phyloP scores from a whole-genome alignment of 1,140 invertebrate species.

The Pemphigus obesinymphae region DNA sequence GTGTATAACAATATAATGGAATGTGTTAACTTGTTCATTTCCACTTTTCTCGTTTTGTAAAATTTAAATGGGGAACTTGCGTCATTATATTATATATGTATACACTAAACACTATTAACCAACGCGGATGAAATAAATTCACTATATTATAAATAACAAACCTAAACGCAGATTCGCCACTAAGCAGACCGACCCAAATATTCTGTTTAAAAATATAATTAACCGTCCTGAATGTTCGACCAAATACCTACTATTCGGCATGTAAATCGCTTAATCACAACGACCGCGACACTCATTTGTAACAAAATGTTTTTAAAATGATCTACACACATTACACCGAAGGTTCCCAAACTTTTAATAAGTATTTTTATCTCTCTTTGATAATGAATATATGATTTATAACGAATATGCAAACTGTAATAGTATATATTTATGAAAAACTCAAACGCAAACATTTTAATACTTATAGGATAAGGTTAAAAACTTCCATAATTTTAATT shows the following conservation, averaged over 20 bases:
- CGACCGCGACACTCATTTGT: too few relatives aligned
- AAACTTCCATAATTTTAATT: too few relatives aligned
- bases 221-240: neutral
- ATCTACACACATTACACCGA: too few relatives aligned
- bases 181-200: neutral
- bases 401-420: too few relatives aligned
- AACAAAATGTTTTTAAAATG: too few relatives aligned
- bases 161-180: neutral
- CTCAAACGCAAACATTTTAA: too few relatives aligned
- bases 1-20: neutral
- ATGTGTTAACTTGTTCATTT: neutral
- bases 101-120: neutral
- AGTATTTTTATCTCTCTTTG: too few relatives aligned
- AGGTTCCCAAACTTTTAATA: too few relatives aligned
- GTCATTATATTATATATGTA: constrained; percentile 7
- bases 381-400: too few relatives aligned
- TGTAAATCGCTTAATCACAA: neutral
- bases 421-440: too few relatives aligned
- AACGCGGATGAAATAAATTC: neutral
- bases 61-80: neutral
- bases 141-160: constrained; percentile 5
- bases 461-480: too few relatives aligned
- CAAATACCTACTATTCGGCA: neutral
- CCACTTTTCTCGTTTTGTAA: neutral
- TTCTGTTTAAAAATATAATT: constrained; percentile 8